These are phyloP conservation scores for Paracanthobrama guichenoti DNA, from an alignment of 2,113 vertebrate genomes.

Conservation along the genomic window DNA sequence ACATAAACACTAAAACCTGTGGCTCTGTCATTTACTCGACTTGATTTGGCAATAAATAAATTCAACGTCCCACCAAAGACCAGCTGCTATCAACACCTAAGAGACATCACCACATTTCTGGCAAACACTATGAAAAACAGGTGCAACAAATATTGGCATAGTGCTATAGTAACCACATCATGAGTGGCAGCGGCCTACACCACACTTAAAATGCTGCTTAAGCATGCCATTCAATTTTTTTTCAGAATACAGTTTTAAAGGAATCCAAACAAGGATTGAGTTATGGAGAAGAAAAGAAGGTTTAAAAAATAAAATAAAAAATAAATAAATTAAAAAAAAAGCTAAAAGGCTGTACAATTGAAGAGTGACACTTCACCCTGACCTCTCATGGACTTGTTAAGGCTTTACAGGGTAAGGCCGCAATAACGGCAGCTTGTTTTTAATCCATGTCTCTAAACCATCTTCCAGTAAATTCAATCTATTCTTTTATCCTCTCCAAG, in stretches of 20 bases:
- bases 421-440: not conserved
- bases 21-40: not conserved
- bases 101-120: not conserved
- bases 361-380: not conserved
- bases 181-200: not conserved
- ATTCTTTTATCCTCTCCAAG: not conserved
- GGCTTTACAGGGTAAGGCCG: not conserved
- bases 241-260: not conserved
- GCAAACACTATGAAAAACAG: not conserved
- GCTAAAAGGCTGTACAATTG: conserved; percentile 3
- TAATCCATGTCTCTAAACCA: conserved; percentile 22
- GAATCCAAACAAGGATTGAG: not conserved
- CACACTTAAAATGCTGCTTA: not conserved
- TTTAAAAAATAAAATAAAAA: too few relatives aligned
- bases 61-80: not conserved
- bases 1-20: not conserved
- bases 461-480: conserved; percentile 38
- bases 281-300: not conserved
- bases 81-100: conserved; percentile 9
- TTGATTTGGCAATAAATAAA: conserved; percentile 14
- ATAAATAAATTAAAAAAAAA: too few relatives aligned
- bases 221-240: not conserved
- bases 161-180: not conserved
- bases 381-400: conserved; percentile 16
- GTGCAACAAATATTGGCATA: not conserved